Percentiles rank a stretch among this genome's conserved stretches.
These are phyloP conservation scores for Thymelicus lineola DNA, from an alignment of 2,888 invertebrate genomes.

Conservation along the genomic window DNA sequence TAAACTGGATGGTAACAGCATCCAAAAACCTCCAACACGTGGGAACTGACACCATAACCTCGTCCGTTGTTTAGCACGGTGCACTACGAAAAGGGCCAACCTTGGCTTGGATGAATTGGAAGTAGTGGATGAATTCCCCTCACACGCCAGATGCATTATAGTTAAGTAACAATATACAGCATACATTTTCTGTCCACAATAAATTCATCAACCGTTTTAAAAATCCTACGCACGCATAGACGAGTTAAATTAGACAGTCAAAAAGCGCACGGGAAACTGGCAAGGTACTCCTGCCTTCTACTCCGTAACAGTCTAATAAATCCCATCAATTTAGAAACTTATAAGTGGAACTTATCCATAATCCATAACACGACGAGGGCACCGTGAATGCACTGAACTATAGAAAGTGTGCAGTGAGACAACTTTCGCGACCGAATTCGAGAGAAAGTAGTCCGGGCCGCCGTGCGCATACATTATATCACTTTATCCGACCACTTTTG, in stretches of 20 bases:
- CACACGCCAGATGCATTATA: no score
- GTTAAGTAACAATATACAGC: no score
- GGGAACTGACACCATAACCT: no score
- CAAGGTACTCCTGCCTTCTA: not conserved
- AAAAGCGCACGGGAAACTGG: not conserved
- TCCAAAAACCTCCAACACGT: no score
- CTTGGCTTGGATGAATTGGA: no score
- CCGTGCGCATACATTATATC: constrained; percentile 79
- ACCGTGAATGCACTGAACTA: constrained; percentile 68
- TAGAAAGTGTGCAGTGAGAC: constrained; percentile 80
- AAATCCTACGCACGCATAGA: not conserved
- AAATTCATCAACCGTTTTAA: not conserved
- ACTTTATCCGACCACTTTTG: constrained; percentile 68
- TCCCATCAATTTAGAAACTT: constrained; percentile 19
- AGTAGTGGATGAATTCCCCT: no score
- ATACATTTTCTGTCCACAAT: not conserved
- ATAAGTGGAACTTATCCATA: constrained; percentile 30
- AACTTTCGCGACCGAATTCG: constrained; percentile 84
- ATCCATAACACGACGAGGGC: constrained; percentile 40
- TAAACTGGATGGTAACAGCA: no score
- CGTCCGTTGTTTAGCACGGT: no score
- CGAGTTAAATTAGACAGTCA: not conserved
- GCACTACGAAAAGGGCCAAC: no score
- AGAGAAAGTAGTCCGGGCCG: constrained; percentile 82
- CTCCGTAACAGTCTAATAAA: not conserved